Evolutionary conservation across 2,888 invertebrate species (phyloP), one percentile per base, ranked within the genome.

Genomic region (Molorchus minor): DNA sequence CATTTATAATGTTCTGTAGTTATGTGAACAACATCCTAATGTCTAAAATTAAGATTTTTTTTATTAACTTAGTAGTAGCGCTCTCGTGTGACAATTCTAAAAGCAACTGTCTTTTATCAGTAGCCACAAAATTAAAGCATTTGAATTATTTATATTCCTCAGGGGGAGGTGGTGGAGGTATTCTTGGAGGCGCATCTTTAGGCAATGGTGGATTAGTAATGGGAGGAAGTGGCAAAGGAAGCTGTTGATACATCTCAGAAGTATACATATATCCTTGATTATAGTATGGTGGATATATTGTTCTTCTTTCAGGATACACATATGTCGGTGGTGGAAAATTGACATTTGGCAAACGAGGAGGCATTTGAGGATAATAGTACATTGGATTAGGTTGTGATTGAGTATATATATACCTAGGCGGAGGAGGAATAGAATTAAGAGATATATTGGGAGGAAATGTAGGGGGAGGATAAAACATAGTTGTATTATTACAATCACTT

Each of bases 111-210:
- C n/a, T n/a, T 19, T 17, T 41, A 19, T 16, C 19, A 8, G 16
- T 8, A 49, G 49, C 49, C 49, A 49, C 49, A 49, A 38, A 49
- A 19, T 49, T 16, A 38, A 25, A 49, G 12, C 38, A 16, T 21
- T 25, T 21, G 38, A 49, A 46, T 49, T 21, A 19, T 40, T 41
- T 20, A 7, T 19, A 21, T 35, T 56, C 71, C 57, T 77, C 77
- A 19, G 81, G 82, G n/a, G 83, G 86, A 35, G 88, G 88, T 10
- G 87, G 87, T 16, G 88, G 88, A 4, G 87, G 86, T 49, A 83
- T 82, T 38, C 83, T 82, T 1, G 88, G 88, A 25, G 87, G 87
- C 7, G 87, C 87, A 68, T 84, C 85, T 53, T 80, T 79, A 2
- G 86, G 87, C 65, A 85, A 79, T 0, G 86, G 86, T 46, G 80